These are phyloP conservation scores for Agrotis exclamationis DNA, from an alignment of 2,888 invertebrate species.

Conservation along the genomic window DNA sequence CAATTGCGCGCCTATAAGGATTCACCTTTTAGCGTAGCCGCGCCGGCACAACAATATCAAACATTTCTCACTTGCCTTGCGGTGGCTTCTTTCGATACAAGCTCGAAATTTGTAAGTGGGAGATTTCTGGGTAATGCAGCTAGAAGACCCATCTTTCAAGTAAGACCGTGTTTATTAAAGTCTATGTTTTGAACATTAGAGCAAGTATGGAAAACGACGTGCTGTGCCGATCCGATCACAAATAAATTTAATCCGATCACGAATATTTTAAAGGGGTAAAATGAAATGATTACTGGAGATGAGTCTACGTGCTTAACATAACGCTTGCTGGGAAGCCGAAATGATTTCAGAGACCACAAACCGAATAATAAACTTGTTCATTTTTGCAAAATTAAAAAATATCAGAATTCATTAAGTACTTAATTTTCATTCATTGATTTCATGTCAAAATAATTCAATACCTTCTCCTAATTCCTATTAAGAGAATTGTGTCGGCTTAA, in stretches of 20 bases:
- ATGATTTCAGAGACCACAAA: neutral
- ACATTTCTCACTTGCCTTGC: constrained; percentile 66
- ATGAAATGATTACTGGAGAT: too few species aligned
- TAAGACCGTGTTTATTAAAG: constrained; percentile 10
- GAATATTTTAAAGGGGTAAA: too few species aligned
- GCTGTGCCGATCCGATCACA: too few species aligned
- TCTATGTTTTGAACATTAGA: neutral
- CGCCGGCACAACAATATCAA: constrained; percentile 76
- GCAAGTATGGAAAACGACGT: too few species aligned
- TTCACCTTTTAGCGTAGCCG: constrained; percentile 79
- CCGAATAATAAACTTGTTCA: neutral
- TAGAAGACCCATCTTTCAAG: constrained; percentile 20
- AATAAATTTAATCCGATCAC: too few species aligned
- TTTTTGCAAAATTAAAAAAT: neutral
- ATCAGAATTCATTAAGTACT: neutral
- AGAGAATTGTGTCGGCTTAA: neutral
- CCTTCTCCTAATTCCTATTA: neutral
- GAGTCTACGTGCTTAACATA: neutral
- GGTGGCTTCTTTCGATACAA: constrained; percentile 48
- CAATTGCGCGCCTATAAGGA: constrained; percentile 82
- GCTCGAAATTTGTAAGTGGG: constrained; percentile 39
- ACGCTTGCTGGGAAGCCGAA: neutral
- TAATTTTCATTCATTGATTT: neutral
- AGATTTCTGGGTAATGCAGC: constrained; percentile 7
- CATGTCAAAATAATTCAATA: constrained; percentile 1